Conservation (phyloP, 1,140 invertebrate species). For the Drosophila lini region DNA sequence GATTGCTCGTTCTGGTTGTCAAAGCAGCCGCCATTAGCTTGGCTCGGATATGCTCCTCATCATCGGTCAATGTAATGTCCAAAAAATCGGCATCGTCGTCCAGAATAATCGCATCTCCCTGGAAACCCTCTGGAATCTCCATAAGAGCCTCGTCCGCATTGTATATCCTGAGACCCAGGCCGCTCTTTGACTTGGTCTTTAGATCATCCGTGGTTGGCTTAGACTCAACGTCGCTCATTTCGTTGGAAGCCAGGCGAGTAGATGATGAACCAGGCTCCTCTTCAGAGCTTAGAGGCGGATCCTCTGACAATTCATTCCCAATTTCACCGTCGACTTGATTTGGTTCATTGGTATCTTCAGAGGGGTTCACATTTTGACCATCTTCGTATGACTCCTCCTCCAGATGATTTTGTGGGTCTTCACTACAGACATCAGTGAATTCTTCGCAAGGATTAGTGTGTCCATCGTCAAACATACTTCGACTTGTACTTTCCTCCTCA, state of each 20-base stretch:
- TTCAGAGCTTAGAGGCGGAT: not conserved
- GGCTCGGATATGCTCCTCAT: conserved; percentile 41
- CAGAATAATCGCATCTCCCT: conserved; percentile 24
- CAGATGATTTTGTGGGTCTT: not conserved
- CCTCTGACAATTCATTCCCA: not conserved
- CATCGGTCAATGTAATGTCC: conserved; percentile 34
- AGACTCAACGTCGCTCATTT: not conserved
- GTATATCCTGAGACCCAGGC: conserved; percentile 24
- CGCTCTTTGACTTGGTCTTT: not conserved
- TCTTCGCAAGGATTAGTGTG: not conserved
- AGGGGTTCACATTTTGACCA: not conserved
- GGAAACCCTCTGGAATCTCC: conserved; percentile 10
- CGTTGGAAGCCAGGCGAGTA: no score
- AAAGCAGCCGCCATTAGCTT: conserved; percentile 44
- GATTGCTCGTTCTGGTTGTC: conserved; percentile 12
- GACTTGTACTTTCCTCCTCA: not conserved
- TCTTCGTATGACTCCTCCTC: not conserved
- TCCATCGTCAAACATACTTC: not conserved
- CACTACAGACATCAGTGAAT: not conserved
- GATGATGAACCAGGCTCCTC: not conserved
- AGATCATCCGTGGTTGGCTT: not conserved
- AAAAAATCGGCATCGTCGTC: conserved; percentile 42
- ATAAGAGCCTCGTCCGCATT: conserved; percentile 36
- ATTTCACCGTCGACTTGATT: not conserved
- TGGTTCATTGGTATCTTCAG: not conserved